phyloP scores from a whole-genome alignment of 1,140 invertebrate species.

The Eufriesea mexicana region DNA sequence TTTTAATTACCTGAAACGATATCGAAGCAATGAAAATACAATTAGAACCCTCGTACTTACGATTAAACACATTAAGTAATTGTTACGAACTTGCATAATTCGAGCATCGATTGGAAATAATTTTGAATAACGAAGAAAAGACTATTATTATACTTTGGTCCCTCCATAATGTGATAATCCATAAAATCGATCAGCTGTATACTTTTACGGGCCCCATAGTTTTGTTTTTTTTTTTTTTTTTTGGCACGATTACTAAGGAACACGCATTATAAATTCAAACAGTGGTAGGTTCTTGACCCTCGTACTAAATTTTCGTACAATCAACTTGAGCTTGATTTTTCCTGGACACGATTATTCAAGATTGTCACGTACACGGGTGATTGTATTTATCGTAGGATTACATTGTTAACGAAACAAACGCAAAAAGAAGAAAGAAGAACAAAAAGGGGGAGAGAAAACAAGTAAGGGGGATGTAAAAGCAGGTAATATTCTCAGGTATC shows the following conservation, averaged over 20 bases:
- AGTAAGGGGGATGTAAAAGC: no score
- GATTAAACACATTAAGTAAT: not conserved
- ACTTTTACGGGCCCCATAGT: conserved; percentile 62
- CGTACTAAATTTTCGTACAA: not conserved
- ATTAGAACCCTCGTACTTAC: not conserved
- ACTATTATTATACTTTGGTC: conserved; percentile 64
- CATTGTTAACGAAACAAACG: no score
- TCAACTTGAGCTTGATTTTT: conserved; percentile 1
- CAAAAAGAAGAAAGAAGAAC: not conserved
- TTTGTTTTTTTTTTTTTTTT: conserved; percentile 33
- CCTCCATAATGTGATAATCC: conserved; percentile 56
- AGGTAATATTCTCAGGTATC: not conserved
- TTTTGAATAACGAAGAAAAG: conserved; percentile 11
- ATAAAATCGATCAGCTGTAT: conserved; percentile 47
- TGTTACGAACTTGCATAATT: conserved; percentile 7
- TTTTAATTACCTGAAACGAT: not conserved
- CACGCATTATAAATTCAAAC: conserved; percentile 64
- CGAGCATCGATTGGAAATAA: conserved; percentile 11
- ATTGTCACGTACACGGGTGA: conserved; percentile 15
- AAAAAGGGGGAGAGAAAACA: no score
- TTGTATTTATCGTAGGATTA: not conserved
- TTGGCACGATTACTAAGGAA: conserved; percentile 74
- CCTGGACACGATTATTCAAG: not conserved
- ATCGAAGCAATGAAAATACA: not conserved
- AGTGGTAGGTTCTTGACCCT: conserved; percentile 46